phyloP scores from a whole-genome alignment of 2,797 vertebrate species.

The Microcaecilia unicolor region DNA sequence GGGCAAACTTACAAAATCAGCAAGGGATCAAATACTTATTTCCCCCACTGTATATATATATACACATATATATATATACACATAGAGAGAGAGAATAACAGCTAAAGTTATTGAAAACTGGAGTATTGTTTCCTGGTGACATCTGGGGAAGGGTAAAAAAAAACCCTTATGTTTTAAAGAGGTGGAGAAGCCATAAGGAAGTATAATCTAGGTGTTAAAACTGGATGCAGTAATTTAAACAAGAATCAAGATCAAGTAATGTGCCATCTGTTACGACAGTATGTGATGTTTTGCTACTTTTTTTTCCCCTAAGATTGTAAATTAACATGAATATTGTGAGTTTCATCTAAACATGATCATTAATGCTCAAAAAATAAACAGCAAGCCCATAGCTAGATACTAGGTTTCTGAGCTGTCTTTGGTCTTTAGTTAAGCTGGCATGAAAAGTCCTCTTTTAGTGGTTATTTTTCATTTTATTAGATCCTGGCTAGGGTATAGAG shows the following conservation, averaged over 20 bases:
- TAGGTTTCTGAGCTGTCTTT: neutral
- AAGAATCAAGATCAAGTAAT: constrained; percentile 12
- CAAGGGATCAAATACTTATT: too few relatives aligned
- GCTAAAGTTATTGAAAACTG: neutral
- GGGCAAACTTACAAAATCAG: too few relatives aligned
- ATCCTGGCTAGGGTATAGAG: neutral
- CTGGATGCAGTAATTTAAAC: constrained; percentile 6
- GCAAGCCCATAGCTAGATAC: neutral
- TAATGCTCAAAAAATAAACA: constrained; percentile 6
- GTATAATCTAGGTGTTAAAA: constrained; percentile 11
- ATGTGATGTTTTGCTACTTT: neutral
- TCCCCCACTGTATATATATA: too few relatives aligned
- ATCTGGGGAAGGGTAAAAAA: neutral
- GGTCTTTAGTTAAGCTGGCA: neutral
- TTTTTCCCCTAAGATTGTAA: constrained; percentile 13
- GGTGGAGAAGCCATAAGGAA: neutral
- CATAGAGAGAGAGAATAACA: too few relatives aligned
- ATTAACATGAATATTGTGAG: constrained; percentile 16
- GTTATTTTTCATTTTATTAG: constrained; percentile 11
- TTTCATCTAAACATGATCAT: constrained; percentile 11
- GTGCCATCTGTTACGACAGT: constrained; percentile 6
- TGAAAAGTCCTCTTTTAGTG: neutral
- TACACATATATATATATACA: too few relatives aligned
- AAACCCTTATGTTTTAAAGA: neutral
- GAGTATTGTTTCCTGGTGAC: neutral